Conservation (phyloP, 2,797 vertebrate species). For the Premnoplex brunnescens region DNA sequence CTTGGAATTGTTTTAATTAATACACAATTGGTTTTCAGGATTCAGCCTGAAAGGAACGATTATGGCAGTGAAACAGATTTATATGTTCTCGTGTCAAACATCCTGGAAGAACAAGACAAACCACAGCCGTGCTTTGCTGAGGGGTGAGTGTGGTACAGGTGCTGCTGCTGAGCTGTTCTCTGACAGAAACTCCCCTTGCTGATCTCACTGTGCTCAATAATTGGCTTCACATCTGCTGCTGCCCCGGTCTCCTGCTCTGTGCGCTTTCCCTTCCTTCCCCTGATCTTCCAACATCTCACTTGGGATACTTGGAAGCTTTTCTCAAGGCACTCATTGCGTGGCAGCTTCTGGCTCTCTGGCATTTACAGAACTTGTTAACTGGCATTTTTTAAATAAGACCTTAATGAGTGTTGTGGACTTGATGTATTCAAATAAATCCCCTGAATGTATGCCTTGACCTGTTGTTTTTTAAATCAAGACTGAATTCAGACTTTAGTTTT, state of each 20-base stretch:
- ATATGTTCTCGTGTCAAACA: conserved; percentile 90
- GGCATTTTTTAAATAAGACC: background rate
- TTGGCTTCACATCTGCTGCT: background rate
- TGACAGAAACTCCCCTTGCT: background rate
- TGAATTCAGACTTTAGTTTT: background rate
- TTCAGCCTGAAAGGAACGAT: conserved; percentile 79
- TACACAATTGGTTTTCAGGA: conserved; percentile 73
- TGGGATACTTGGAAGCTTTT: background rate
- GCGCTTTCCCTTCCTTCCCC: background rate
- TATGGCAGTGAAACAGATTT: conserved; percentile 89
- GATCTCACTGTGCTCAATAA: background rate
- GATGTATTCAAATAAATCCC: background rate
- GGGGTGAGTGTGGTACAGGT: conserved; percentile 80
- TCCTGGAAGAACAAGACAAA: conserved; percentile 89
- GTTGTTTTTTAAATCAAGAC: background rate
- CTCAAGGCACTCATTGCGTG: background rate
- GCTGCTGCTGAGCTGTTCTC: background rate
- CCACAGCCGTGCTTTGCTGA: conserved; percentile 80
- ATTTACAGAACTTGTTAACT: background rate
- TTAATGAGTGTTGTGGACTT: background rate
- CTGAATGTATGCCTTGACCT: background rate
- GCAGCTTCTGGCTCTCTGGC: background rate
- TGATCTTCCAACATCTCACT: fast-evolving
- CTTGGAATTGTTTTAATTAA: background rate
- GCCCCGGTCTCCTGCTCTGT: background rate